Evolutionary conservation across 2,797 vertebrate genomes (phyloP).

Genomic region (Lerista edwardsae): DNA sequence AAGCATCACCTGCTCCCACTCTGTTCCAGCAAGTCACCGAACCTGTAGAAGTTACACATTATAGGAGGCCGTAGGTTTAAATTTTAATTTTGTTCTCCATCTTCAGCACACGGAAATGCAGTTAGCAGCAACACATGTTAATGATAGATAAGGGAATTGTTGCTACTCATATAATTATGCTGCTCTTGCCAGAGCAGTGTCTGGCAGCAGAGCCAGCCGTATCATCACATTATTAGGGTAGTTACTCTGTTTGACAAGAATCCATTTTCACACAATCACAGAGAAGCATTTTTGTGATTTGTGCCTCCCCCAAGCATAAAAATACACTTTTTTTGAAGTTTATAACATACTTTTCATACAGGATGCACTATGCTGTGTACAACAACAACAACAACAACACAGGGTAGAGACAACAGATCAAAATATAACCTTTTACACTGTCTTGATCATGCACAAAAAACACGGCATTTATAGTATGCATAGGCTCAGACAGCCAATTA

Average conservation of each 20-base stretch:
- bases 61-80: conserved; percentile 55
- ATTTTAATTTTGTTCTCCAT: conserved; percentile 69
- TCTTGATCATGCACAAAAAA: too few species aligned
- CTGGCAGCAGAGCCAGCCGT: conserved; percentile 63
- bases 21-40: conserved; percentile 44
- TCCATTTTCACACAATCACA: conserved; percentile 61
- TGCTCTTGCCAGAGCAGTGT: conserved; percentile 65
- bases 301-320: conserved; percentile 59
- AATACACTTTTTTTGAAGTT: conserved; percentile 36
- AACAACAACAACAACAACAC: conserved; percentile 29
- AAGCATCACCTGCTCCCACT: conserved; percentile 2
- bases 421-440: too few species aligned
- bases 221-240: conserved; percentile 64
- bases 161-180: conserved; percentile 76
- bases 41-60: conserved; percentile 1
- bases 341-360: conserved; percentile 36
- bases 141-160: conserved; percentile 82
- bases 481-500: too few species aligned
- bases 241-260: conserved; percentile 63
- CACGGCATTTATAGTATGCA: too few species aligned
- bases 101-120: conserved; percentile 71
- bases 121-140: conserved; percentile 80
- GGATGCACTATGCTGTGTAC: conserved; percentile 31
- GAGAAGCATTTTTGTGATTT: conserved; percentile 53
- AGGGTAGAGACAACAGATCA: conserved; percentile 45